Evolutionary conservation across 2,888 invertebrate species (phyloP), one percentile per base, ranked within the genome.

Genomic region (Julus scandinavius): DNA sequence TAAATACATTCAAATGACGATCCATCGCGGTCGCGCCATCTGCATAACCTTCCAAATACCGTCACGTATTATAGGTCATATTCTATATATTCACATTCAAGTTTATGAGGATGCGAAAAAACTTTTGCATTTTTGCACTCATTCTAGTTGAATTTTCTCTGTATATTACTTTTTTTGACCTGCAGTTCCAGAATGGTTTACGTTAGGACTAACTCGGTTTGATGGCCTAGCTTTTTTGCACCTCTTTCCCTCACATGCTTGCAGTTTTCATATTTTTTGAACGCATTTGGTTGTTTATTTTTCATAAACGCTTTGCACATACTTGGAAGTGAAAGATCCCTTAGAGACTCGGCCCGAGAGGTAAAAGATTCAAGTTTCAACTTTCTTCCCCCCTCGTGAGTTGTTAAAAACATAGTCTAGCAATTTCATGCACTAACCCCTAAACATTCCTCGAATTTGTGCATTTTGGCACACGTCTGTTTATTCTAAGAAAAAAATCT

Each of bases 341-440:
- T 72, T 20, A 72, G 63, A 20, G 63, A 58, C n/a, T n/a, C 58
- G n/a, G n/a, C n/a, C 17, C n/a, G 58, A 58, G 17, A 58, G n/a
- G n/a, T n/a, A 58, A 58, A 58, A 58, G 63, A n/a, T 72, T 72
- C 63, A 72, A 72, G 63, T 72, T 72, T 72, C 63, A 72, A 72
- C 20, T n/a, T 29, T 29, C 63, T 72, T 7, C 45, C 45, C 45
- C 45, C 45, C 63, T 72, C 63, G 9, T 2, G 63, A 29, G 63
- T 9, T 9, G 63, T 6, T 7, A 20, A 20, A 20, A 72, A 20
- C 63, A 72, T 72, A n/a, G 63, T 72, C 63, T 72, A 72, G 63
- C 63, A 20, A 72, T 72, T 72, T 72, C 63, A 72, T 58, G 2
- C 17, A n/a, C 58, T 58, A 5, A n/a, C 58, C 58, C 58, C 58